Base-by-base conservation (phyloP, 2,797 vertebrate species). In the Parambassis ranga region DNA sequence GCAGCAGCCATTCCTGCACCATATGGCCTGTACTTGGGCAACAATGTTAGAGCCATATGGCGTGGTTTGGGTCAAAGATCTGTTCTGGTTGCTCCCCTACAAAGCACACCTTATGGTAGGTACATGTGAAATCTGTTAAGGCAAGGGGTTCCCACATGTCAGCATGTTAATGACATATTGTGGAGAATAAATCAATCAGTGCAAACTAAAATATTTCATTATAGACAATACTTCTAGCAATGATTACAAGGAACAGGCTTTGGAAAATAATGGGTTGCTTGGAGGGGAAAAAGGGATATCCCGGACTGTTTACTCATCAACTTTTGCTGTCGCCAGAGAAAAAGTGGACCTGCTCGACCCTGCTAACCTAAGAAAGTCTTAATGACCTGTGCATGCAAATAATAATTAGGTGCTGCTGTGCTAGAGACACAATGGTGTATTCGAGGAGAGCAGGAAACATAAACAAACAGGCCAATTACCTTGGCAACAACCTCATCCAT, bases 101-200 rank as follows among this genome's bases (percentile, higher is more conserved):
- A 57, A 6, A 7, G 71, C 37, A 47, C 58, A 82, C 88, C 83
- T 84, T 89, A 81, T 84, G 87, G 65, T 71, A 86, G 70, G 71
- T 81, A 83, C 80, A 81, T 16, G 64, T 50, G 35, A 81, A 78
- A 75, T 57, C 62, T 85, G 83, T 77, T 75, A 36, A 30, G n/a
- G 61, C 46, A 60, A 62, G 73, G 69, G 48, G 73, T 82, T 84
- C 66, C 79, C 77, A 76, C 55, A 62, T 44, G 63, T 44, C 63
- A 51, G 61, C 75, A 56, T 74, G 71, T 42, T 59, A 37, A 71
- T 68, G 74, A 75, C 78, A 79, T 46, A 75, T 52, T 75, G 59
- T n/a, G 13, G 24, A 59, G 14, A 14, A 68, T 58, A 58, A 77
- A 72, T 82, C 33, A 81, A 82, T 85, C 70, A 76, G 41, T 10